Base-by-base conservation (phyloP, 2,888 invertebrate genomes). In the Nomada goodeniana region DNA sequence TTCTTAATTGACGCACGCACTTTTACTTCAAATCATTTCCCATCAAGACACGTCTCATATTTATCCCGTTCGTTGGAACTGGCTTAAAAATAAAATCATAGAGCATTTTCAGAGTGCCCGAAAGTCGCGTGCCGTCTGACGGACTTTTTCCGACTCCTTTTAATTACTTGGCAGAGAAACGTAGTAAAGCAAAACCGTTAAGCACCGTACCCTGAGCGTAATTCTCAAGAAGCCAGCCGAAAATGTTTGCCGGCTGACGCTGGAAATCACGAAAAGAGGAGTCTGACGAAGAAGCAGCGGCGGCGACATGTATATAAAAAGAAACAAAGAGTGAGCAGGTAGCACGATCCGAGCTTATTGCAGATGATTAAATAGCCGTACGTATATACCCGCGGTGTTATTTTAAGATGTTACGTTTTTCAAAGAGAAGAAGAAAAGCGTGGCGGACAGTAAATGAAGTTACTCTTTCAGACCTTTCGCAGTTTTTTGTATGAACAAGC, bases 131-230 rank as follows among this genome's bases (percentile, higher is more conserved):
- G 59, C 77, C 75, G 81, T 57, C 73, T 60, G 44, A 71, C 80
- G 67, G 68, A 60, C 73, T 80, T 80, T 65, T 76, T 53, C 60
- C 69, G 81, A 87, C 80, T 87, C 83, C 75, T 85, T 84, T 87
- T 87, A 87, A 87, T 87, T 87, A 87, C 87, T 87, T 87, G 71
- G 64, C 55, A 67, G 70, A 87, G 82, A 83, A 85, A 85, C 76
- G 79, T 52, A 52, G 85, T 61, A 68, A 71, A 68, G 60, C 23
- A 1, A 23, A 79, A 47, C 85, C 85, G 81, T 87, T 85, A 85
- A 77, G 84, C 79, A 80, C 71, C 68, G 69, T 70, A 42, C 76
- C 52, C 20, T 50, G 64, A 63, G 64, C 53, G 18, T 36, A 52
- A 71, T 57, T 42, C 55, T 61, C 23, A 60, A 67, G 76, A 76